These are phyloP conservation scores for Bucco capensis DNA, from an alignment of 2,113 vertebrate genomes.

Conservation along the genomic window DNA sequence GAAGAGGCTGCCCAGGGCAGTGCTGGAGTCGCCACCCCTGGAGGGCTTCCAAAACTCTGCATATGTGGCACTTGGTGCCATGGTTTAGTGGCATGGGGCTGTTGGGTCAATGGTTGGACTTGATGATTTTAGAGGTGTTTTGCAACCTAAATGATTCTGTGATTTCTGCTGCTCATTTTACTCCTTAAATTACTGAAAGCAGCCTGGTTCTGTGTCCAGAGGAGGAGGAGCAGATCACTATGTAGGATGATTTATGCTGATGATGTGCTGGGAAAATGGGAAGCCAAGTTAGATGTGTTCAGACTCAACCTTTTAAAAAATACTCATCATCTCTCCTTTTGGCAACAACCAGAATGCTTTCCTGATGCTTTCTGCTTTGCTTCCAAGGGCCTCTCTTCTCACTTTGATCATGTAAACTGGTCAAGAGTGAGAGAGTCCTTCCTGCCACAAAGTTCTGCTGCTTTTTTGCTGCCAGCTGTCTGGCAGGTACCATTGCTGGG, in stretches of 20 bases:
- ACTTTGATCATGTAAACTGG: neutral
- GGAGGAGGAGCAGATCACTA: neutral
- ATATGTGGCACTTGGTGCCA: no score
- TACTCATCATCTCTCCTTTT: neutral
- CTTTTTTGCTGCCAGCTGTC: neutral
- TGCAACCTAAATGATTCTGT: no score
- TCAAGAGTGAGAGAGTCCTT: neutral
- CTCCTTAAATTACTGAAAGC: neutral
- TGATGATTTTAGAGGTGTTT: no score
- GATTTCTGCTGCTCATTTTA: neutral
- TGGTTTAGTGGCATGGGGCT: no score
- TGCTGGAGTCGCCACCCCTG: no score
- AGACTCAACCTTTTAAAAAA: neutral
- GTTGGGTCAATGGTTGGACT: no score
- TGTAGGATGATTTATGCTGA: accelerated
- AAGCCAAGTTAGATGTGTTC: neutral
- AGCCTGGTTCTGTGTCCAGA: accelerated
- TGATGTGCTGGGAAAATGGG: neutral
- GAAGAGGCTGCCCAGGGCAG: no score
- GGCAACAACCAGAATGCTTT: neutral
- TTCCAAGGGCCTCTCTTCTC: neutral
- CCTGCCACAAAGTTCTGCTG: neutral
- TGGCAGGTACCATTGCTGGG: neutral
- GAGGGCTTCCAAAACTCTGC: no score
- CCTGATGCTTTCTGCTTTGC: neutral